Evolutionary conservation across 2,888 invertebrate species (phyloP), one percentile per base, ranked within the genome.

Genomic region (Volucella zonaria): DNA sequence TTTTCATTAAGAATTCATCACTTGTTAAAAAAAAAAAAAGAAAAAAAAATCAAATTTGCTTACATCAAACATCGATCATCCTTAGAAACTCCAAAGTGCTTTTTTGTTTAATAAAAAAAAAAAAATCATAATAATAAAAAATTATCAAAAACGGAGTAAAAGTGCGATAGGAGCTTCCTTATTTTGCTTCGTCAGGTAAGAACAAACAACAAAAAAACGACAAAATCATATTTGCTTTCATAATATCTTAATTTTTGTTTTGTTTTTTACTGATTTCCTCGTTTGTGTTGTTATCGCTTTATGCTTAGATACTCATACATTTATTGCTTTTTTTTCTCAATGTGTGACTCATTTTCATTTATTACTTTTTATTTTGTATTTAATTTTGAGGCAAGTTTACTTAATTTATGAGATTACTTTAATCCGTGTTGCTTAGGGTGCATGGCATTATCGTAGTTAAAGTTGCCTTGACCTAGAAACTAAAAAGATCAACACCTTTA

Each of bases 141-240:
- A 23, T 38, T 42, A 70, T n/a, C 43, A 58, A 70, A 66, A 40
- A 66, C 81, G 81, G 76, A 77, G 76, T 43, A 18, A 62, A 56
- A 51, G 66, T 76, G 56, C 82, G 68, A 52, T 85, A 85, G 81
- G 85, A 77, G 81, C 76, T 81, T 81, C 81, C 80, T 68, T 81
- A 73, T 80, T 85, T 58, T 68, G 58, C 58, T 43, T 81, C 59
- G 42, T 76, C 85, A 85, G 85, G 85, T 85, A 85, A 85, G 85
- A 68, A 71, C 51, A 40, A 45, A 47, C 67, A 61, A 43, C 15
- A 76, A 58, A 62, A 15, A 23, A 23, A 71, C 40, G 14, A 47
- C 31, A 52, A 70, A 58, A 66, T 18, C 71, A 62, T 71, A 59
- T 67, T 67, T 66, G 76, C 73, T 85, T 85, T 67, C 61, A 62